Evolutionary conservation across 2,888 invertebrate genomes (phyloP).

Genomic region (Acronicta leporina): DNA sequence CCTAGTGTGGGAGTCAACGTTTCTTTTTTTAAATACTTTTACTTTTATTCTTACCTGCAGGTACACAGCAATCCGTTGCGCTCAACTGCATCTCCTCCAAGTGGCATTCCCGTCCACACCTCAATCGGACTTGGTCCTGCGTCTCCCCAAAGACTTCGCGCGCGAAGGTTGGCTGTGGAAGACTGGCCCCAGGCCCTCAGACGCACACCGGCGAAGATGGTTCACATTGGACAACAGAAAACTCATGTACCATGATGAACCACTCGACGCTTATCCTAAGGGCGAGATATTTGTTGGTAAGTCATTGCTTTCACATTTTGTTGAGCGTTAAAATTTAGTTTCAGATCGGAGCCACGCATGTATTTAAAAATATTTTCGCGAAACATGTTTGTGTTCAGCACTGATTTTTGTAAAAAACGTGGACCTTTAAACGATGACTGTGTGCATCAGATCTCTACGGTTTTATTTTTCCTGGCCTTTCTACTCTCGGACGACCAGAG

Average conservation of each 20-base stretch:
- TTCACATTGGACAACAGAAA: slow-evolving; percentile 96
- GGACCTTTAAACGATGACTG: no score
- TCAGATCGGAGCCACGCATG: neutral
- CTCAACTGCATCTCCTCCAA: slow-evolving; percentile 94
- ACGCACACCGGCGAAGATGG: slow-evolving; percentile 96
- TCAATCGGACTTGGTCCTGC: slow-evolving; percentile 92
- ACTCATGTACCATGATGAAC: slow-evolving; percentile 97
- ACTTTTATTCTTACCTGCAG: slow-evolving; percentile 56
- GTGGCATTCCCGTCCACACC: slow-evolving; percentile 94
- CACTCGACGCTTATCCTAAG: slow-evolving; percentile 96
- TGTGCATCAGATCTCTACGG: no score
- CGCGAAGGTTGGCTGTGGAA: slow-evolving; percentile 97
- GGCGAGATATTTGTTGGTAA: slow-evolving; percentile 96
- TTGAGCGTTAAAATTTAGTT: neutral
- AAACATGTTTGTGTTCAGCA: no score
- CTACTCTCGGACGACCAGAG: no score
- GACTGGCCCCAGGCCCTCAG: slow-evolving; percentile 94
- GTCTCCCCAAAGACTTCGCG: slow-evolving; percentile 94
- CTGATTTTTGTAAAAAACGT: no score
- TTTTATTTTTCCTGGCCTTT: no score
- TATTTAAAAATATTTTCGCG: no score
- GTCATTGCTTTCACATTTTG: slow-evolving; percentile 39
- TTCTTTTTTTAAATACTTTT: no score
- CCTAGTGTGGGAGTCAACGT: no score
- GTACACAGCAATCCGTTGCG: slow-evolving; percentile 94